Evolutionary conservation across 2,888 invertebrate genomes (phyloP).

Genomic region (Polia nebulosa): DNA sequence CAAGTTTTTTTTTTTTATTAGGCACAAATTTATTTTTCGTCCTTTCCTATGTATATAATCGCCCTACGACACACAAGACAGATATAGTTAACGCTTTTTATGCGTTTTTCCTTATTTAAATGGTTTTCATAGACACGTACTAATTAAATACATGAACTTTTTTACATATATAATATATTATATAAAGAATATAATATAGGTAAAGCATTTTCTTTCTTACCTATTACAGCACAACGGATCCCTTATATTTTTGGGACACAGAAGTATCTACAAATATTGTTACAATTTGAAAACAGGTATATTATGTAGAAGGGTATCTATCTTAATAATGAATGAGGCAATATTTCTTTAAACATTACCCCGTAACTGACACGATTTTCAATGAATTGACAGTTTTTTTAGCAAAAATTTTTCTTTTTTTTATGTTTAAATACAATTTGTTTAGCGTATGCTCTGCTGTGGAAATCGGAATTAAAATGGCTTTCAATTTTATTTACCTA

Average conservation of each 20-base stretch:
- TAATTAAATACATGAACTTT: slow-evolving; percentile 87
- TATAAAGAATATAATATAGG: slow-evolving; percentile 91
- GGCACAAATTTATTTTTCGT: slow-evolving; percentile 86
- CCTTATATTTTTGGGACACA: slow-evolving; percentile 86
- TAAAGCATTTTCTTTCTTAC: slow-evolving; percentile 90
- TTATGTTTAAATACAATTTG: slow-evolving; percentile 72
- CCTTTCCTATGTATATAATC: slow-evolving; percentile 76
- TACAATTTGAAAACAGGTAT: slow-evolving; percentile 80
- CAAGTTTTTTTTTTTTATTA: slow-evolving; percentile 83
- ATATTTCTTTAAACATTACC: slow-evolving; percentile 78
- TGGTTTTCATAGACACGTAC: slow-evolving; percentile 89
- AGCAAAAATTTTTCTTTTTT: slow-evolving; percentile 76
- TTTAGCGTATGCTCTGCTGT: slow-evolving; percentile 76
- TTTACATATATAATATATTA: slow-evolving; percentile 90
- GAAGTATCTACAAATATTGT: slow-evolving; percentile 83
- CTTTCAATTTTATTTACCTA: slow-evolving; percentile 45
- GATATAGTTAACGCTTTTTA: slow-evolving; percentile 84
- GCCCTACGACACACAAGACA: slow-evolving; percentile 87
- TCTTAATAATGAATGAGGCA: slow-evolving; percentile 81
- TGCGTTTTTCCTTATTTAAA: slow-evolving; percentile 81
- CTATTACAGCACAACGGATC: slow-evolving; percentile 88
- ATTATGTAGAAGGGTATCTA: slow-evolving; percentile 81
- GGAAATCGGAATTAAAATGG: slow-evolving; percentile 70
- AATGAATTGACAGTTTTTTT: slow-evolving; percentile 87
- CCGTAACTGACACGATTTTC: slow-evolving; percentile 87